A percentile compares a stretch with the other conserved stretches of the same genome.
Evolutionary conservation across 2,888 invertebrate species (phyloP).

Genomic region (Drosophila ustulata): DNA sequence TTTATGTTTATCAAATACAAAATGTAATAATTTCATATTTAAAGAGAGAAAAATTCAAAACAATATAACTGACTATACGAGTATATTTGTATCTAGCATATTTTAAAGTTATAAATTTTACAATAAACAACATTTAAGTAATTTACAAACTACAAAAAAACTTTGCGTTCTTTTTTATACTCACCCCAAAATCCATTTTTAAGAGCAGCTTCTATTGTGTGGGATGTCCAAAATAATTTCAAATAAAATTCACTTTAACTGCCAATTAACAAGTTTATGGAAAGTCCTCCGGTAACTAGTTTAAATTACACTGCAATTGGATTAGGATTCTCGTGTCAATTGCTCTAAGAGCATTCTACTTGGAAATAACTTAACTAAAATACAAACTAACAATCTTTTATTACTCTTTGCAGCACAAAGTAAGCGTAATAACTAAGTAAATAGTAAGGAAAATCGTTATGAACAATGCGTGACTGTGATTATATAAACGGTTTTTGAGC

Average conservation of each 20-base stretch:
- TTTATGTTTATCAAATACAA: conserved; percentile 39
- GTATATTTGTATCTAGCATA: conserved; percentile 46
- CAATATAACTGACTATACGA: conserved; percentile 39
- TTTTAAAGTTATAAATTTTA: conserved; percentile 56
- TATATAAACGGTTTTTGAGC: conserved; percentile 54
- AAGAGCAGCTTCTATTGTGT: neutral
- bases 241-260: neutral
- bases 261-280: neutral
- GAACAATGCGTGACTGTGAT: conserved; percentile 52
- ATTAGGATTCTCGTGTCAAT: neutral
- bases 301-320: neutral
- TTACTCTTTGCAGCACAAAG: conserved; percentile 46
- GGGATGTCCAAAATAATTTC: no score
- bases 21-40: conserved; percentile 26
- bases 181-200: neutral
- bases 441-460: conserved; percentile 60
- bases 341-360: neutral
- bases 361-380: conserved; percentile 4
- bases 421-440: conserved; percentile 54
- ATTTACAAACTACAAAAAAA: conserved; percentile 40
- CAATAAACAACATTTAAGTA: conserved; percentile 46
- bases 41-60: conserved; percentile 33
- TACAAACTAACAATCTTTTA: conserved; percentile 75
- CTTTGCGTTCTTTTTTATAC: conserved; percentile 22
- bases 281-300: neutral